Evolutionary conservation across 2,797 vertebrate species (phyloP), one percentile per base, ranked within the genome.

Genomic region (Pagetopsis macropterus): DNA sequence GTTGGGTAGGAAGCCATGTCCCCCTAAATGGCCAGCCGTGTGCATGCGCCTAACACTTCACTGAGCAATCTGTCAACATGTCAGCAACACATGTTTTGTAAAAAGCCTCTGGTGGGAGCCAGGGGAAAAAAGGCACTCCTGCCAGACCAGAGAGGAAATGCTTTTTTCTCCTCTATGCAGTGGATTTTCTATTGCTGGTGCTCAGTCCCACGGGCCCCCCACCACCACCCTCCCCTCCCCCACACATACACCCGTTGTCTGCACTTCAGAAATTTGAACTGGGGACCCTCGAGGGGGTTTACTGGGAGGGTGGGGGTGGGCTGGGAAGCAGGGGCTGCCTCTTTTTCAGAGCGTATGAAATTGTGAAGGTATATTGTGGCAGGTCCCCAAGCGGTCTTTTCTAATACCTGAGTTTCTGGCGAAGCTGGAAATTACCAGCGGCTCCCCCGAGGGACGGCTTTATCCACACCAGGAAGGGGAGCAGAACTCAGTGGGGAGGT

Each of bases 51-150:
- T 97, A 99, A 99, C 97, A 98, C 97, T 98, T 98, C 97, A 98
- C 96, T 99, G 97, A 99, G 97, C 98, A 99, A 99, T 99, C 98
- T 99, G 98, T 99, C 98, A 99, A 98, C 97, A 99, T 99, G 98
- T 99, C 98, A 99, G 97, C 97, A 99, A 99, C 98, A 99, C 98
- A 99, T 99, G 98, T 99, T 99, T 99, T 97, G 97, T 97, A 98
- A 98, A 99, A 99, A 99, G 97, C 97, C 97, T 99, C 97, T 97
- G 96, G 96, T 98, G 97, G 96, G 97, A 98, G 96, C 95, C 96
- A 96, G 95, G 96, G 93, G 92, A 94, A 93, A 94, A 93, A 93
- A 93, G 92, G 91, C 92, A 92, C 97, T 98, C 96, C 96, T 97
- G 96, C 97, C 97, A 98, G 97, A 97, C 96, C 97, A 97, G 96